These are phyloP conservation scores for Zaprionus obscuricornis DNA, from an alignment of 2,888 invertebrate species.

Conservation along the genomic window DNA sequence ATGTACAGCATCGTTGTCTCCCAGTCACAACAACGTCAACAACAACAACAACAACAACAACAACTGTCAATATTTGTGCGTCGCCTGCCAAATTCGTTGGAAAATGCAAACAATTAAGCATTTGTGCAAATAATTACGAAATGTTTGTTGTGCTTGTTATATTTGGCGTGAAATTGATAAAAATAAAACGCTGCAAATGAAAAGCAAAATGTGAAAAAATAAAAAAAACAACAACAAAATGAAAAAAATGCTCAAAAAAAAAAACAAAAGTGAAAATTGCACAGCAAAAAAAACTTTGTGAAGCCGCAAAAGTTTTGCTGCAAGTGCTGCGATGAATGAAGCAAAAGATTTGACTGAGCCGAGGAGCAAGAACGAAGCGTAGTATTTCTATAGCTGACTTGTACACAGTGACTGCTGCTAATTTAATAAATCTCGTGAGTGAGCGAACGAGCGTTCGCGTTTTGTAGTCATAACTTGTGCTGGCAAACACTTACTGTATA, in stretches of 20 bases:
- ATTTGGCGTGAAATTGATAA: slow-evolving; percentile 68
- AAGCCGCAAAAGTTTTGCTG: slow-evolving; percentile 33
- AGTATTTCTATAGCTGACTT: too few species aligned
- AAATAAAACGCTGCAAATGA: slow-evolving; percentile 3
- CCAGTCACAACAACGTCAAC: slow-evolving; percentile 28
- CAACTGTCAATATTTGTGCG: slow-evolving; percentile 67
- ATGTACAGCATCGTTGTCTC: not conserved
- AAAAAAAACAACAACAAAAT: slow-evolving; percentile 9
- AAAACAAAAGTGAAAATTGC: slow-evolving; percentile 26
- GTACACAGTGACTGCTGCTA: slow-evolving; percentile 1
- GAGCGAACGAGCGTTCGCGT: too few species aligned
- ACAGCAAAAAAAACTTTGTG: slow-evolving; percentile 29
- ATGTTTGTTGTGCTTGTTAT: slow-evolving; percentile 44
- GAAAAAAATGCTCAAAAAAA: too few species aligned
- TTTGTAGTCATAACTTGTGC: slow-evolving; percentile 3
- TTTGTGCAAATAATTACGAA: slow-evolving; percentile 68
- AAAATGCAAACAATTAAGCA: slow-evolving; percentile 72
- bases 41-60: not conserved
- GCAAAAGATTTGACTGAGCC: too few species aligned
- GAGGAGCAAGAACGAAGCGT: not conserved
- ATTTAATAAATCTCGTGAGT: not conserved
- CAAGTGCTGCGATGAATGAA: too few species aligned
- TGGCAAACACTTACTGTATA: slow-evolving; percentile 13
- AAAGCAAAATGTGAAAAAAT: not conserved
- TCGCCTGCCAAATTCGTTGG: slow-evolving; percentile 54